A percentile compares a stretch with the other conserved stretches of the same genome.
These are phyloP conservation scores for Drosophila melanogaster DNA, from an alignment of 1,140 invertebrate species.

Conservation along the genomic window Release_6_plus_ISO1_MT NC_004354.4:7857501-7858000, in stretches of 20 bases:
- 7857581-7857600: no score
- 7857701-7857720: background rate
- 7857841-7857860: background rate
- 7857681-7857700: constrained; percentile 3
- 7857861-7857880: background rate
- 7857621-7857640: background rate
- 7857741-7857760: constrained; percentile 11
- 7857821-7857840: background rate
- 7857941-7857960: background rate
- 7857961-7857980: background rate
- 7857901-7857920: background rate
- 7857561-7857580: no score
- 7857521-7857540: no score
- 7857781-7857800: background rate
- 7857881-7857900: background rate
- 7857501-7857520: no score
- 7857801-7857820: no score
- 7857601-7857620: no score
- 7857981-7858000: background rate
- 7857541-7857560: no score
- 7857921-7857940: background rate
- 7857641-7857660: background rate
- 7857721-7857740: background rate
- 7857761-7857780: background rate
- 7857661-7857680: constrained; percentile 14